These are phyloP conservation scores for Heliconius ismenius DNA, from an alignment of 2,888 invertebrate genomes.

Conservation along the genomic window DNA sequence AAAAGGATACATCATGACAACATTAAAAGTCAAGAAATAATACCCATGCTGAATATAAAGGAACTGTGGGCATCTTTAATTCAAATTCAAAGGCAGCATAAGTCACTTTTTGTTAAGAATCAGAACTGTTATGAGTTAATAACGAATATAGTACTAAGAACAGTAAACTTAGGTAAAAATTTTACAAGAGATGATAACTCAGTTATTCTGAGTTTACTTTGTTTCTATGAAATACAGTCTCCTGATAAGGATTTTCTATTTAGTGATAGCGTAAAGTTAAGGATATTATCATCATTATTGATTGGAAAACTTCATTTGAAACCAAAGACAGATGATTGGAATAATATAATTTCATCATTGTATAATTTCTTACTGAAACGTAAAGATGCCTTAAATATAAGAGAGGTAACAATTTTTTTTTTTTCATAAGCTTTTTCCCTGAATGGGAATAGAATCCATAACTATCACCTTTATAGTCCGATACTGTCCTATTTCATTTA, in stretches of 20 bases:
- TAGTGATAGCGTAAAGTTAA: constrained; percentile 49
- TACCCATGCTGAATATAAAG: constrained; percentile 48
- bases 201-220: constrained; percentile 56
- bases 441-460: not conserved
- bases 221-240: constrained; percentile 54
- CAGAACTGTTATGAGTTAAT: constrained; percentile 48
- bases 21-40: constrained; percentile 36
- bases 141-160: constrained; percentile 56
- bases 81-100: constrained; percentile 54
- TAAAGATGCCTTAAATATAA: constrained; percentile 48
- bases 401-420: constrained; percentile 51
- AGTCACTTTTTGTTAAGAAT: constrained; percentile 50
- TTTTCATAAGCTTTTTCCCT: not conserved
- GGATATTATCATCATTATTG: constrained; percentile 60
- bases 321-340: constrained; percentile 55
- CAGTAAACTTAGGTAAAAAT: constrained; percentile 50
- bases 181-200: constrained; percentile 51
- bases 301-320: constrained; percentile 53
- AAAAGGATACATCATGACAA: constrained; percentile 39
- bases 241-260: constrained; percentile 51
- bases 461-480: not conserved
- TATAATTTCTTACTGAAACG: constrained; percentile 53
- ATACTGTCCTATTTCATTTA: not conserved
- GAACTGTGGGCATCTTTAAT: constrained; percentile 53
- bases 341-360: constrained; percentile 51